Evolutionary conservation across 2,113 vertebrate species (phyloP).

Genomic region (Tor tambroides): DNA sequence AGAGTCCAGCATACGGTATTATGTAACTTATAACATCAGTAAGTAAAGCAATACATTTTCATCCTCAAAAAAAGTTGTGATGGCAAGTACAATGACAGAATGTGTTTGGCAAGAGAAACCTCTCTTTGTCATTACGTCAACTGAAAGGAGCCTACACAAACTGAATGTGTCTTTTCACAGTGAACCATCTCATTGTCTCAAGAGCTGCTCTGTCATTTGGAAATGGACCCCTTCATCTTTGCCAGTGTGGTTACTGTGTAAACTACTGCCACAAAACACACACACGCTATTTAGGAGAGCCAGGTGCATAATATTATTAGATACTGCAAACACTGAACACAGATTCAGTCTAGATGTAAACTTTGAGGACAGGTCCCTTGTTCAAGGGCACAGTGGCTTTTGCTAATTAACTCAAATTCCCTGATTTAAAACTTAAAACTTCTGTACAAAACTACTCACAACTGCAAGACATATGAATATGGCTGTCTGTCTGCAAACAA

Average conservation of each 20-base stretch:
- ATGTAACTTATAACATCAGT: neutral
- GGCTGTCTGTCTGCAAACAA: too few species aligned
- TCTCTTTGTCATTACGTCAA: conserved; percentile 17
- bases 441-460: neutral
- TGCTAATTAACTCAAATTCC: neutral
- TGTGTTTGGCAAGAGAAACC: neutral
- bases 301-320: conserved; percentile 1
- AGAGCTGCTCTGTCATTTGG: conserved; percentile 40
- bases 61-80: neutral
- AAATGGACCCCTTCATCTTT: conserved; percentile 31
- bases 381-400: neutral
- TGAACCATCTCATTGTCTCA: conserved; percentile 22
- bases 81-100: neutral
- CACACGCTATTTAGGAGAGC: neutral
- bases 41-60: neutral
- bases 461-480: neutral
- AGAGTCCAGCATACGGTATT: too few species aligned
- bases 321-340: neutral
- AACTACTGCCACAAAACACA: neutral
- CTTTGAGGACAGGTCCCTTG: neutral
- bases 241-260: neutral
- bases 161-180: conserved; percentile 11
- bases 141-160: conserved; percentile 1
- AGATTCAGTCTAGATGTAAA: neutral
- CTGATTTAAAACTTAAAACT: neutral